Conservation (phyloP, 2,797 vertebrate species). For the Manis pentadactyla region DNA sequence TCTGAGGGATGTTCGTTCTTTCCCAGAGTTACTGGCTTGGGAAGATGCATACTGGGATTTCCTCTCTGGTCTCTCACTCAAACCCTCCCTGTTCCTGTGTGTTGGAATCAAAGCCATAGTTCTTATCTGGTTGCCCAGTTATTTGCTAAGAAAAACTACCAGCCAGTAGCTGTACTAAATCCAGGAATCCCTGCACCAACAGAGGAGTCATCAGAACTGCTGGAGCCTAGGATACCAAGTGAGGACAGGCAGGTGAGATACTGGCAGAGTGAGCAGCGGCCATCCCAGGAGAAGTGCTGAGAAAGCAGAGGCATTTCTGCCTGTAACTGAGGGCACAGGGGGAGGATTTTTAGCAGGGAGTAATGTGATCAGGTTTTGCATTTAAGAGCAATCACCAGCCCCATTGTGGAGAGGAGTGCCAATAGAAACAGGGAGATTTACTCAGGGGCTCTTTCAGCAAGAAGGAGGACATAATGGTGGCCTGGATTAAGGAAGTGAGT, state of each 20-base stretch:
- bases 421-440: neutral
- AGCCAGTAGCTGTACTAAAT: neutral
- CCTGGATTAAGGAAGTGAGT: neutral
- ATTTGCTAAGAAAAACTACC: neutral
- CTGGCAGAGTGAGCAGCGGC: neutral
- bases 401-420: neutral
- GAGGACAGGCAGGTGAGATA: neutral
- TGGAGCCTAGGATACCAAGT: neutral
- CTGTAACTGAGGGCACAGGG: neutral
- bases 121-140: neutral
- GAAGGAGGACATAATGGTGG: neutral
- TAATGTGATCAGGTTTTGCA: neutral
- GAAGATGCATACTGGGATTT: neutral
- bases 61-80: neutral
- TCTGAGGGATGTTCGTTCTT: neutral
- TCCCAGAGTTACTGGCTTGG: neutral
- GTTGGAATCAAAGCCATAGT: neutral
- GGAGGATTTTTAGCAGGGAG: neutral
- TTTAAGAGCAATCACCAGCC: neutral
- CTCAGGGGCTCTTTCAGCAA: neutral
- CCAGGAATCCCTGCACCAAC: neutral
- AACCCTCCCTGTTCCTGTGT: neutral
- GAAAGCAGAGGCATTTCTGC: neutral
- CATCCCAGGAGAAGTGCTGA: fast-evolving
- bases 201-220: neutral